A percentile compares a stretch with the other conserved stretches of the same genome.
Evolutionary conservation across 2,888 invertebrate genomes (phyloP).

Genomic region (Acleris laterana): DNA sequence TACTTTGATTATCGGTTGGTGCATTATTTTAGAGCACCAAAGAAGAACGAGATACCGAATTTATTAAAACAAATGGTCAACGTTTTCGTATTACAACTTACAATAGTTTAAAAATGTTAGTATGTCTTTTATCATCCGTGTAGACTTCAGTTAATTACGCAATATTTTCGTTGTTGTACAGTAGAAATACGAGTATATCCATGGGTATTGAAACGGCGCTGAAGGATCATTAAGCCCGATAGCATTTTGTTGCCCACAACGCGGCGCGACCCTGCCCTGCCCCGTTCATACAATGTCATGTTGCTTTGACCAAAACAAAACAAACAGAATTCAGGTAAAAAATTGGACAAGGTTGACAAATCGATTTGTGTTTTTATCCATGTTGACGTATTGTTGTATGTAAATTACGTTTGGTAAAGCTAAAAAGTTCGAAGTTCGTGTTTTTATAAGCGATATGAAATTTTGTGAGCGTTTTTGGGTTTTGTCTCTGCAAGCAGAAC

Average conservation of each 20-base stretch:
- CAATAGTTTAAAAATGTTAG: too few relatives aligned
- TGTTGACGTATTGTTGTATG: constrained; percentile 1
- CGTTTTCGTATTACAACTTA: too few relatives aligned
- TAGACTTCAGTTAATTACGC: too few relatives aligned
- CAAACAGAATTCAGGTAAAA: constrained; percentile 12
- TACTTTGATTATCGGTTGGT: too few relatives aligned
- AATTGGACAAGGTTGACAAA: constrained; percentile 8
- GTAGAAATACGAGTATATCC: too few relatives aligned
- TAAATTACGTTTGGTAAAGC: constrained; percentile 55
- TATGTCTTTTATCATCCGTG: too few relatives aligned
- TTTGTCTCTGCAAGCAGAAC: too few relatives aligned
- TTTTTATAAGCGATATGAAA: neutral
- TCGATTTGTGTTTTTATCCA: neutral
- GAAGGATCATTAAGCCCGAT: constrained; percentile 29
- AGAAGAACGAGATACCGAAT: too few relatives aligned
- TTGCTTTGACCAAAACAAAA: constrained; percentile 17
- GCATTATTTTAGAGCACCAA: too few relatives aligned
- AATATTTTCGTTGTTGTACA: too few relatives aligned
- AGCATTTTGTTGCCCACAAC: constrained; percentile 22
- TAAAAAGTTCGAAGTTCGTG: constrained; percentile 42
- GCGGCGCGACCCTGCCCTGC: neutral
- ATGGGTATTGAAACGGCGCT: constrained; percentile 13
- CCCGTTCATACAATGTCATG: constrained; percentile 8
- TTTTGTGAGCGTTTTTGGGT: too few relatives aligned
- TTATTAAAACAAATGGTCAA: too few relatives aligned